Evolutionary conservation across 2,113 vertebrate genomes (phyloP).

Genomic region (Verasper variegatus): DNA sequence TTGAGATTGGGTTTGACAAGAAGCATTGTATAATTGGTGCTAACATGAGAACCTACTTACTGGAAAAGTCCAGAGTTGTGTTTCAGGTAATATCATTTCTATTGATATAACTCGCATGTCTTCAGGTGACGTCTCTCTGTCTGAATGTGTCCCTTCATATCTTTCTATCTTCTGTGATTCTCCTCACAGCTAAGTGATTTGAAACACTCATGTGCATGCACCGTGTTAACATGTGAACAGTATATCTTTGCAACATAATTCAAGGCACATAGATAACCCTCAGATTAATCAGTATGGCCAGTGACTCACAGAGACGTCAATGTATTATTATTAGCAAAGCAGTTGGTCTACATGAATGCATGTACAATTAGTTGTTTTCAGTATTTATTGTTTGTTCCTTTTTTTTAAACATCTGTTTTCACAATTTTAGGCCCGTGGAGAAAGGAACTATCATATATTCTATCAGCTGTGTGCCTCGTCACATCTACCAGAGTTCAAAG

Average conservation of each 20-base stretch:
- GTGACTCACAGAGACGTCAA: neutral
- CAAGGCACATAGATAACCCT: neutral
- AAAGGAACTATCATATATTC: conserved; percentile 99
- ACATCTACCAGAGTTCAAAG: conserved; percentile 91
- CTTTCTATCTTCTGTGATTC: neutral
- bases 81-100: conserved; percentile 89
- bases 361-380: neutral
- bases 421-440: conserved; percentile 87
- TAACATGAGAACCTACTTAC: conserved; percentile 97
- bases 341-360: neutral
- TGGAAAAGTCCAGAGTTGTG: conserved; percentile 98
- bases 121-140: conserved; percentile 1
- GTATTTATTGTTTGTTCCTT: neutral
- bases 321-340: neutral
- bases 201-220: conserved; percentile 11
- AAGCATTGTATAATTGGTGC: conserved; percentile 91
- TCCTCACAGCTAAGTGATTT: conserved; percentile 23
- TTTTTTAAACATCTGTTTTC: conserved; percentile 14
- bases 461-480: conserved; percentile 97
- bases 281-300: neutral
- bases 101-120: conserved; percentile 13
- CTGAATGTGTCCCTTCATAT: neutral
- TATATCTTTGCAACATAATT: neutral
- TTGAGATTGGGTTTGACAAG: conserved; percentile 96
- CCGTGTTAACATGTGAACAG: conserved; percentile 7